Percentiles rank a stretch among this genome's conserved stretches.
phyloP scores from a whole-genome alignment of 2,113 vertebrate genomes.

The Triplophysa siluroides region DNA sequence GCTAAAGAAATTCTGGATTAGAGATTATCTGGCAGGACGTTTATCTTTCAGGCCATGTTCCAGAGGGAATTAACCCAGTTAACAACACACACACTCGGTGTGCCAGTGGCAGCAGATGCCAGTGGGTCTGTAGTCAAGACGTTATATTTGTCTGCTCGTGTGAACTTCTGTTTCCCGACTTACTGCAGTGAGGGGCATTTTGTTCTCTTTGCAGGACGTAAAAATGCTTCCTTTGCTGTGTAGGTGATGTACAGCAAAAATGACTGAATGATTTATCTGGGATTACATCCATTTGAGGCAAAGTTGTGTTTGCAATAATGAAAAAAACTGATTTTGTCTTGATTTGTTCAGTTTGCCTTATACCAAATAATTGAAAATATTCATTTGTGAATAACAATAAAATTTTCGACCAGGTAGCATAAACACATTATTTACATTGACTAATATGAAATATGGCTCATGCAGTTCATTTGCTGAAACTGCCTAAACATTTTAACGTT shows the following conservation, averaged over 20 bases:
- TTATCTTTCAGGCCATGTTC: constrained; percentile 31
- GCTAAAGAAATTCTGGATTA: constrained; percentile 35
- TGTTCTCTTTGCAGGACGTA: background rate
- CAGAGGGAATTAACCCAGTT: constrained; percentile 32
- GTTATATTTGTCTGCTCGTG: background rate
- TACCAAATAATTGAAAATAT: too few relatives aligned
- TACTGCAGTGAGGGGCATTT: background rate
- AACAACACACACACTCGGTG: background rate
- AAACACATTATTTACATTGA: too few relatives aligned
- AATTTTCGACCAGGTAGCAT: too few relatives aligned
- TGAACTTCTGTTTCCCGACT: background rate
- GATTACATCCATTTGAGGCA: too few relatives aligned
- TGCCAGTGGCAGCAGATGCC: constrained; percentile 4
- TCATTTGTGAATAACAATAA: too few relatives aligned
- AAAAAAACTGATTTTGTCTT: too few relatives aligned
- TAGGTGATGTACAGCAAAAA: too few relatives aligned
- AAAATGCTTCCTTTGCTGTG: background rate
- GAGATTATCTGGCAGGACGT: constrained; percentile 23
- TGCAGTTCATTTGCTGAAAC: too few relatives aligned
- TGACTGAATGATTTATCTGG: background rate
- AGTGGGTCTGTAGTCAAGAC: background rate
- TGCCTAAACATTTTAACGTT: too few relatives aligned
- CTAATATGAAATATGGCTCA: too few relatives aligned
- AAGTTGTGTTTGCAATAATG: too few relatives aligned
- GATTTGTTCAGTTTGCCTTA: too few relatives aligned